Evolutionary conservation across 2,888 invertebrate species (phyloP), one percentile per base, ranked within the genome.

Genomic region (Polyommatus icarus): DNA sequence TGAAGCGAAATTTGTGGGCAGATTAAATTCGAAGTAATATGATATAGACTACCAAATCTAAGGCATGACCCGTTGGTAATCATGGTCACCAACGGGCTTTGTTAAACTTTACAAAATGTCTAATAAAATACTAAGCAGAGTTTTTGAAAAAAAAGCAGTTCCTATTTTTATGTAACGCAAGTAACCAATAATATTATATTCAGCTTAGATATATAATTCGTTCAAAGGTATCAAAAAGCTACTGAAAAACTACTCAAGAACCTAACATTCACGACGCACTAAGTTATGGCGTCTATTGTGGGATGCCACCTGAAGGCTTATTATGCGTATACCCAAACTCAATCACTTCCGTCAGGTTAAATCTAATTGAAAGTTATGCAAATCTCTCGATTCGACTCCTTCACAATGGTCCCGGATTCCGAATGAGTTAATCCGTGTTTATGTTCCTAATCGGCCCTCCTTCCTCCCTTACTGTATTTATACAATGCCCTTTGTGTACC

Each of bases 341-440:
- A 90, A 91, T 90, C 86, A 89, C 89, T 92, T 93, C 91, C 91
- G 88, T 89, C 89, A 91, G 92, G 90, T 92, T 91, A 90, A 87
- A 87, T 91, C 90, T 92, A 93, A 94, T 93, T 94, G 93, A 92
- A 94, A 91, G 93, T 93, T 94, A 94, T 94, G 93, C 93, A 94
- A 94, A 94, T 94, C 92, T 92, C 91, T 88, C 91, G 89, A 91
- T 91, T 90, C 90, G 90, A 92, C 91, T 93, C 92, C 92, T 93
- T 91, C 90, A 93, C 93, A 93, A 92, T 94, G 88, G 90, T 90
- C 89, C 88, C 87, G 90, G 93, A 94, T 93, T 94, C 92, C 92
- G 90, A 93, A 93, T 93, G 94, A 92, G 91, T 92, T 94, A 93
- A 94, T 93, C 94, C 88, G 88, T 94, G 94, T 94, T 94, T 93